A percentile compares a stretch with the other conserved stretches of the same genome.
phyloP scores from a whole-genome alignment of 2,888 invertebrate species.

The Epinotia demarniana region DNA sequence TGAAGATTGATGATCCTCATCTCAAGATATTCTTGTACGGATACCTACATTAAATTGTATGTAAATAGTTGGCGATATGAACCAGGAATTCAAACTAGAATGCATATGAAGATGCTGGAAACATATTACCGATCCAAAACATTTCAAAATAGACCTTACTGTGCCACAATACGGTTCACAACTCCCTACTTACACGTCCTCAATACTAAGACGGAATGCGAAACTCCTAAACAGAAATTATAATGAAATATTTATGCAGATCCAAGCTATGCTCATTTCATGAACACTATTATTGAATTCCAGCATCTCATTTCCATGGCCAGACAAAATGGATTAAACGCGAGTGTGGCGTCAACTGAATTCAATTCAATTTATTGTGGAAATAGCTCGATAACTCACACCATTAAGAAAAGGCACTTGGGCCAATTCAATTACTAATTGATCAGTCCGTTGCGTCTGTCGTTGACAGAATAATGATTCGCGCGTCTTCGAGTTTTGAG shows the following conservation, averaged over 20 bases:
- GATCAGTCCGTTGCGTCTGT: conserved; percentile 57
- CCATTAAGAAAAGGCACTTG: conserved; percentile 72
- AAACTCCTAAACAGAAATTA: neutral
- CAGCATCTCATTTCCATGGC: conserved; percentile 29
- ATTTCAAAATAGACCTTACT: neutral
- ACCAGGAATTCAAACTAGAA: neutral
- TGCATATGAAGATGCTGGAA: neutral
- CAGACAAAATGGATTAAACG: conserved; percentile 57
- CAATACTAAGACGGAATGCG: neutral
- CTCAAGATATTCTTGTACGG: too few relatives aligned
- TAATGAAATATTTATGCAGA: conserved; percentile 31
- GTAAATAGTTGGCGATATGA: neutral
- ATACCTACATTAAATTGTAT: too few relatives aligned
- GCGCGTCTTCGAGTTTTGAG: conserved; percentile 51
- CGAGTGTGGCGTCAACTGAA: conserved; percentile 59
- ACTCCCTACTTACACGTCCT: neutral
- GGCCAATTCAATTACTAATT: conserved; percentile 66
- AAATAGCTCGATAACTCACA: conserved; percentile 55
- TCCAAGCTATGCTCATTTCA: conserved; percentile 15
- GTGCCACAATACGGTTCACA: neutral
- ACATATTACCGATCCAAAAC: neutral
- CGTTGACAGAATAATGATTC: conserved; percentile 64
- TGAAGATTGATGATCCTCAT: too few relatives aligned
- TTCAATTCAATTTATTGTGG: conserved; percentile 68
- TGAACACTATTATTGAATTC: conserved; percentile 39